Conservation (phyloP, 2,888 invertebrate genomes). For the Dilophus febrilis region DNA sequence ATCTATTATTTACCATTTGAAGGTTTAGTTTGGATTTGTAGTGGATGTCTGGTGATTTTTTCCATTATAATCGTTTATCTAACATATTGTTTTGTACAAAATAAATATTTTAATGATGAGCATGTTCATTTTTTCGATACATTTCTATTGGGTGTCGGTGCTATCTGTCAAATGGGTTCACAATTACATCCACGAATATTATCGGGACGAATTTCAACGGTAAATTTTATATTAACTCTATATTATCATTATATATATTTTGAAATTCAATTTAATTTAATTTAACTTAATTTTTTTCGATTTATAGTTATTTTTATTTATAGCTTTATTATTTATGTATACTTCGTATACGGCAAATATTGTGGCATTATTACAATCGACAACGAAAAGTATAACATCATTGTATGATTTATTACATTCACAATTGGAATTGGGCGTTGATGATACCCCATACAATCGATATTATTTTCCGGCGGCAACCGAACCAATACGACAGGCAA, state of each 20-base stretch:
- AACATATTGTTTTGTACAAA: conserved; percentile 4
- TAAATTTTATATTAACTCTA: conserved; percentile 5
- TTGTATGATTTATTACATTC: conserved; percentile 40
- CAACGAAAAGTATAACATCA: conserved; percentile 41
- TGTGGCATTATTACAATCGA: conserved; percentile 44
- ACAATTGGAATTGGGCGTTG: conserved; percentile 41
- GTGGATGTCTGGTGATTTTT: conserved; percentile 30
- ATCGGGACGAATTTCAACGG: conserved; percentile 18
- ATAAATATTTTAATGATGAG: not conserved
- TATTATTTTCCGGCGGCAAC: conserved; percentile 35
- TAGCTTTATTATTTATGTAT: conserved; percentile 41
- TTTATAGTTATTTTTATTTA: conserved; percentile 41
- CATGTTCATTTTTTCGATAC: conserved; percentile 30
- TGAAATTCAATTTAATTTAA: too few species aligned
- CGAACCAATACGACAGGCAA: conserved; percentile 32
- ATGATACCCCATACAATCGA: conserved; percentile 44
- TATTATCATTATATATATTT: too few species aligned
- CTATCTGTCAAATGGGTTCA: conserved; percentile 42
- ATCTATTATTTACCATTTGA: conserved; percentile 49
- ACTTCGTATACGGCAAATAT: conserved; percentile 54
- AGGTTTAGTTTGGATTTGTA: conserved; percentile 42
- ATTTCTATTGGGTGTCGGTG: conserved; percentile 36
- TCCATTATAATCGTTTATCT: conserved; percentile 6
- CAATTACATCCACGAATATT: conserved; percentile 31
- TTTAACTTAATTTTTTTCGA: too few species aligned